Percentiles rank a stretch among this genome's conserved stretches.
Conservation (phyloP, 2,797 vertebrate species). For the Cryptoblepharus egeriae region DNA sequence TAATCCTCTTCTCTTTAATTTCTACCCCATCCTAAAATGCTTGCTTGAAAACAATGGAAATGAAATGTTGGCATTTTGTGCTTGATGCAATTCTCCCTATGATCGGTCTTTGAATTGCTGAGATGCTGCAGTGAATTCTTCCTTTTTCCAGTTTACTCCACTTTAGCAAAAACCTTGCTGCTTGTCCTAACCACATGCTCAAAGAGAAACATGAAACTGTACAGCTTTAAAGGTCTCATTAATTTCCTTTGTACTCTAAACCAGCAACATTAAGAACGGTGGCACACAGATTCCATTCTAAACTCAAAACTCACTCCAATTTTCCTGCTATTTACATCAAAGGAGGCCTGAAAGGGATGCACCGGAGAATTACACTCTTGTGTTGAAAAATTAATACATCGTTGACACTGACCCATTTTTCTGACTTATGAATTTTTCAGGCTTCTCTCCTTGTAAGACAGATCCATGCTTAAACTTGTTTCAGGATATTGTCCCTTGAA, state of each 20-base stretch:
- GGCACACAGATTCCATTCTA: slow-evolving; percentile 67
- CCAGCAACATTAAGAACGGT: slow-evolving; percentile 68
- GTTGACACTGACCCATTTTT: slow-evolving; percentile 78
- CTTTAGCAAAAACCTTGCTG: slow-evolving; percentile 63
- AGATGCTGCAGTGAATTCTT: slow-evolving; percentile 38
- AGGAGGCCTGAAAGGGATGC: slow-evolving; percentile 56
- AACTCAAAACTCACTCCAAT: slow-evolving; percentile 56
- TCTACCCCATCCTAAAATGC: not conserved
- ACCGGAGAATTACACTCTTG: slow-evolving; percentile 66
- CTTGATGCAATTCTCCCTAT: slow-evolving; percentile 68
- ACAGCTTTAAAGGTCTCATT: slow-evolving; percentile 75
- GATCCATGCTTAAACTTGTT: slow-evolving; percentile 52
- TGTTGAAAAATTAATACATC: slow-evolving; percentile 79
- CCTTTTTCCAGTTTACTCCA: slow-evolving; percentile 70
- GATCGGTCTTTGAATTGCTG: slow-evolving; percentile 76
- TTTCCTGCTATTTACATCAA: slow-evolving; percentile 76
- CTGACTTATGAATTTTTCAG: slow-evolving; percentile 72
- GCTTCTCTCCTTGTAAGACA: slow-evolving; percentile 65
- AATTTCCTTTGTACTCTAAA: slow-evolving; percentile 76
- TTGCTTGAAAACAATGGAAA: slow-evolving; percentile 63
- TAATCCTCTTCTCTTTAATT: slow-evolving; percentile 31
- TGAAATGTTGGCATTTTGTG: slow-evolving; percentile 53
- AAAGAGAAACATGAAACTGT: slow-evolving; percentile 74
- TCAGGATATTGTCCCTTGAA: slow-evolving; percentile 36
- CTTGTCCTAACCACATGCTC: slow-evolving; percentile 60